Percentiles rank a stretch among this genome's conserved stretches.
These are phyloP conservation scores for Halichondria panicea DNA, from an alignment of 37 sponge, comb jelly and placozoan genomes.

Conservation along the genomic window DNA sequence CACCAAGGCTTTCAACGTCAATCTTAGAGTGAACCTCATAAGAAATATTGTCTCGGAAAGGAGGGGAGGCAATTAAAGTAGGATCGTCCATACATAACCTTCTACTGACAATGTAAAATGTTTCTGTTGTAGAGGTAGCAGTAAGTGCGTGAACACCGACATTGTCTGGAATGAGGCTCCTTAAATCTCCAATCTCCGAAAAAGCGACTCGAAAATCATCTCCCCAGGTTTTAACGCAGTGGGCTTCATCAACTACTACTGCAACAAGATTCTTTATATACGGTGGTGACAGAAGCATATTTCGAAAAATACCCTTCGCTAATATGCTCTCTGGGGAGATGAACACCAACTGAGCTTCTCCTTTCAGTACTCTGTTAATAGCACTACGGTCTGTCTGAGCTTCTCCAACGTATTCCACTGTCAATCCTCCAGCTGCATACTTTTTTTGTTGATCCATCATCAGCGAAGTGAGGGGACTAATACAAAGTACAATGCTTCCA, in stretches of 20 bases:
- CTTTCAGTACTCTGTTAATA: too few species aligned
- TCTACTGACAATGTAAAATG: constrained; percentile 8
- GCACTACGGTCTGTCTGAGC: too few species aligned
- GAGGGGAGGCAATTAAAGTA: constrained; percentile 23
- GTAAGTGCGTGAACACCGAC: constrained; percentile 35
- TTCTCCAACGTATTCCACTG: too few species aligned
- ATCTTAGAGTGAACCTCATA: constrained; percentile 17
- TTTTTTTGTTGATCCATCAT: too few species aligned
- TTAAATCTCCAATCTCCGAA: constrained; percentile 28
- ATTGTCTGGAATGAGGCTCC: constrained; percentile 33
- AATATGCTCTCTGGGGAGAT: too few species aligned
- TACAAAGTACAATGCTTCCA: too few species aligned
- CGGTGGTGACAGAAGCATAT: constrained; percentile 3
- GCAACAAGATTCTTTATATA: constrained; percentile 18
- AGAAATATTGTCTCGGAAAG: constrained; percentile 21
- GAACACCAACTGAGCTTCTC: too few species aligned
- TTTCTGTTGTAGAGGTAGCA: constrained; percentile 44
- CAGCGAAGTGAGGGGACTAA: too few species aligned
- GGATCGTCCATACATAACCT: constrained; percentile 11
- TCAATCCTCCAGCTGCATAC: too few species aligned
- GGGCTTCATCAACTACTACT: constrained; percentile 53
- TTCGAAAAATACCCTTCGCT: constrained; percentile 11
- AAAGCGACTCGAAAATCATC: constrained; percentile 38
- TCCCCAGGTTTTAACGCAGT: constrained; percentile 64
- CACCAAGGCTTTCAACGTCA: neutral